Evolutionary conservation across 2,888 invertebrate genomes (phyloP), one percentile per base, ranked within the genome.

Genomic region (Leptinotarsa rubiginosa): DNA sequence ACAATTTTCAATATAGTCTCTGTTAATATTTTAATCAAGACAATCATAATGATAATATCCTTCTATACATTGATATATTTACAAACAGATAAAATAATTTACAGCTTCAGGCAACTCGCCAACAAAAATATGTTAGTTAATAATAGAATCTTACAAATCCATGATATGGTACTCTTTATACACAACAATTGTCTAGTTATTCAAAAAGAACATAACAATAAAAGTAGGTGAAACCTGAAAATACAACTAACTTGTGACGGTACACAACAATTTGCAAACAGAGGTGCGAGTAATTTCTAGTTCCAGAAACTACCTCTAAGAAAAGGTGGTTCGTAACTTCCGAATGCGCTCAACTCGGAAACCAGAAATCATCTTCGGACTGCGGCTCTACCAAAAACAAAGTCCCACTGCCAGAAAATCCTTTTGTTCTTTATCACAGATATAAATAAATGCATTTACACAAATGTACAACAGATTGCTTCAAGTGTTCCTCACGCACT

Each of bases 1-100:
- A 56, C 70, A 10, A 41, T 52, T 72, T 75, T 80, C 78, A 80
- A 81, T 85, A 86, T 86, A 87, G 84, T 87, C 86, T 86, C 84
- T 87, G 87, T 88, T 88, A 88, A 87, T 88, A 85, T 85, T 87
- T 88, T 88, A 88, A 88, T 88, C 85, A 88, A 88, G 88, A 89
- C 88, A 88, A 88, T 88, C 85, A 87, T 87, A 86, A 87, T 87
- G 84, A 86, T 87, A 86, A 86, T 88, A 86, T 87, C 85, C 86
- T 87, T 87, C 88, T 88, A 88, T 89, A 88, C 89, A 89, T 87
- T 87, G 86, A 88, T 80, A 85, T 89, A 89, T 89, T 85, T 88
- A 89, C 88, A 89, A 88, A 88, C 87, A 87, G 87, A 87, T 86
- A 87, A 86, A 86, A 86, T 86, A 86, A 87, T 87, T 85, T 87